These are phyloP conservation scores for Ctenoplectra terminalis DNA, from an alignment of 1,140 invertebrate genomes.

Conservation along the genomic window DNA sequence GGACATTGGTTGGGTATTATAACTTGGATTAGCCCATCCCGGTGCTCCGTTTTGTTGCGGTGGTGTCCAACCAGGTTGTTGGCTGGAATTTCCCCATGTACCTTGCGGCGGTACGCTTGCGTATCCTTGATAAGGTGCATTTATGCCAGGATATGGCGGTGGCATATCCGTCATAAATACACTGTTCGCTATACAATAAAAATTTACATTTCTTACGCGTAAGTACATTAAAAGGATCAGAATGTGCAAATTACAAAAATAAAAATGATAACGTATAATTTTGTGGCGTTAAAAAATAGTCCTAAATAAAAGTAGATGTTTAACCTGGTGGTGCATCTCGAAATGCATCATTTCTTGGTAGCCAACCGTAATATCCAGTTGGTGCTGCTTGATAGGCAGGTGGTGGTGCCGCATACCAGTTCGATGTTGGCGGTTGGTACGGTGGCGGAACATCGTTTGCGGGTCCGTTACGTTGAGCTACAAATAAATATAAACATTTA, in stretches of 20 bases:
- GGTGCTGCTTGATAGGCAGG: conserved; percentile 92
- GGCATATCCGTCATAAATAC: conserved; percentile 96
- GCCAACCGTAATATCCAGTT: conserved; percentile 95
- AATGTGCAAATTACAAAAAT: neutral
- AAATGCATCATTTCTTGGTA: conserved; percentile 91
- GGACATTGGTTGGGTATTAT: conserved; percentile 79
- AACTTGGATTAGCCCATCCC: conserved; percentile 79
- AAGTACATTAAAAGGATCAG: neutral
- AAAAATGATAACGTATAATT: neutral
- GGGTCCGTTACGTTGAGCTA: conserved; percentile 82
- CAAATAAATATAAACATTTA: conserved; percentile 36
- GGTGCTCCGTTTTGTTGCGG: conserved; percentile 74
- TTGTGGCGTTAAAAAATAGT: neutral
- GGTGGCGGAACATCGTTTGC: conserved; percentile 90
- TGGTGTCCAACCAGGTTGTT: conserved; percentile 59
- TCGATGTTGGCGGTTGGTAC: conserved; percentile 90
- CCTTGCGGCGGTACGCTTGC: conserved; percentile 74
- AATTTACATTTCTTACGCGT: conserved; percentile 6
- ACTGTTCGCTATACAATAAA: conserved; percentile 87
- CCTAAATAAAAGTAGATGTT: neutral
- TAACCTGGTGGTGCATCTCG: conserved; percentile 87
- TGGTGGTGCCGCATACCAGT: conserved; percentile 95
- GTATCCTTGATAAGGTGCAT: conserved; percentile 81
- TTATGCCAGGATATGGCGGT: conserved; percentile 97
- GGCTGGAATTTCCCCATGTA: conserved; percentile 61